These are phyloP conservation scores for Echiichthys vipera DNA, from an alignment of 2,797 vertebrate species.

Conservation along the genomic window DNA sequence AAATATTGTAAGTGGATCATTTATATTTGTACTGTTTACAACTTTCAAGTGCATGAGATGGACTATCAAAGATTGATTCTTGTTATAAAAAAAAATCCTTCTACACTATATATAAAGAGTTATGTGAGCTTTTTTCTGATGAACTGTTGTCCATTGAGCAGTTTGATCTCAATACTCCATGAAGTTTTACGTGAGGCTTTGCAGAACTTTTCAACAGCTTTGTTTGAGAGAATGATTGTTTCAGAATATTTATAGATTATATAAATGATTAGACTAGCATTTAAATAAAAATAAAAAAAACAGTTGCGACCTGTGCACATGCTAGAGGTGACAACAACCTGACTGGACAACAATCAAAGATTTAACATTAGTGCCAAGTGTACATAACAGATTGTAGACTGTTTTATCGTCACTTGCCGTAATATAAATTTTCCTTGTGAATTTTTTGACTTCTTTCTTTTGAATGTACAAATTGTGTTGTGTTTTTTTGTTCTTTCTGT, in stretches of 20 bases:
- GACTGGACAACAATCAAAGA: slow-evolving; percentile 71
- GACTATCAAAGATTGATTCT: slow-evolving; percentile 73
- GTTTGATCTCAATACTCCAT: slow-evolving; percentile 62
- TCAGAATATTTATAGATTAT: slow-evolving; percentile 77
- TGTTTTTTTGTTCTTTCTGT: slow-evolving; percentile 71
- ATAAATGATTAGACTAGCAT: slow-evolving; percentile 68
- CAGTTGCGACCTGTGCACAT: slow-evolving; percentile 56
- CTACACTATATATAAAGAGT: slow-evolving; percentile 59
- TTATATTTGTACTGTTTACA: slow-evolving; percentile 87
- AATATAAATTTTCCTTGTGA: slow-evolving; percentile 78
- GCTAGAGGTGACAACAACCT: slow-evolving; percentile 62
- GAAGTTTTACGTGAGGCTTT: slow-evolving; percentile 69
- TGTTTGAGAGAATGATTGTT: slow-evolving; percentile 79
- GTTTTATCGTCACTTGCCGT: slow-evolving; percentile 78
- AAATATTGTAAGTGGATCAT: slow-evolving; percentile 83
- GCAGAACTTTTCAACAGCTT: slow-evolving; percentile 72
- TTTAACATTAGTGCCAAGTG: slow-evolving; percentile 82
- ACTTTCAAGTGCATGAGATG: slow-evolving; percentile 84
- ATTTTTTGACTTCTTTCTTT: slow-evolving; percentile 71
- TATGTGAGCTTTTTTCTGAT: slow-evolving; percentile 75
- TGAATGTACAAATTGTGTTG: slow-evolving; percentile 83
- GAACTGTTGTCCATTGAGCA: slow-evolving; percentile 67
- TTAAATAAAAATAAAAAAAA: slow-evolving; percentile 40
- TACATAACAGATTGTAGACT: slow-evolving; percentile 82
- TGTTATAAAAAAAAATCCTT: slow-evolving; percentile 65